phyloP scores from a whole-genome alignment of 2,888 invertebrate species.

The Hemithea aestivaria region DNA sequence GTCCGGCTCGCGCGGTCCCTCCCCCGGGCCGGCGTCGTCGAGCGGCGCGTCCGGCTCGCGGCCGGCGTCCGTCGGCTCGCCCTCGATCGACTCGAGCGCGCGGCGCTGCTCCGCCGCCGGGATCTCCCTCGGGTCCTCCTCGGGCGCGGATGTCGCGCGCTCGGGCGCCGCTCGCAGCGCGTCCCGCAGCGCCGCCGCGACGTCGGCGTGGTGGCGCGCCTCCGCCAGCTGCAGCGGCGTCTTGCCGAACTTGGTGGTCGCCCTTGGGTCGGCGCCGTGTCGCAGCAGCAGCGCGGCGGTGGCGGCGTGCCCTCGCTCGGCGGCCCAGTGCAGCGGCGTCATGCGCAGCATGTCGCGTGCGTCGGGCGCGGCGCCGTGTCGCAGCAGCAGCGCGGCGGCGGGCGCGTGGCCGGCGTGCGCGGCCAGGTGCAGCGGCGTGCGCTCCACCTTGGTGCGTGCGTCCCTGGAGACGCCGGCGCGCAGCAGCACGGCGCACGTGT shows the following conservation, averaged over 20 bases:
- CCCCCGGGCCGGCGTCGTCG: background rate
- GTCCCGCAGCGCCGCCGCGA: slow-evolving; percentile 29
- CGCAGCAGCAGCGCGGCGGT: slow-evolving; percentile 83
- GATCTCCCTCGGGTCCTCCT: too few relatives aligned
- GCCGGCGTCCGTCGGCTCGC: too few relatives aligned
- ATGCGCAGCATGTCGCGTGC: slow-evolving; percentile 60
- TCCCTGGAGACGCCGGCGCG: slow-evolving; percentile 93
- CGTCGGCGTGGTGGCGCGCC: slow-evolving; percentile 19
- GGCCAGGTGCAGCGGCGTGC: slow-evolving; percentile 94
- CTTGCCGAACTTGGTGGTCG: slow-evolving; percentile 54
- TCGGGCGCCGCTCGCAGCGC: too few relatives aligned
- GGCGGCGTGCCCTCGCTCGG: slow-evolving; percentile 85
- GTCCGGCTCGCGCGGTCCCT: slow-evolving; percentile 21
- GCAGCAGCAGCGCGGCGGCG: slow-evolving; percentile 85
- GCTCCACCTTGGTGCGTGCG: slow-evolving; percentile 91
- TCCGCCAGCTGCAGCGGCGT: slow-evolving; percentile 46
- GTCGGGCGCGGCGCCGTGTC: slow-evolving; percentile 41
- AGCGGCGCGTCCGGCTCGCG: background rate
- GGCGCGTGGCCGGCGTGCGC: slow-evolving; percentile 89
- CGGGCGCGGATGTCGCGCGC: too few relatives aligned
- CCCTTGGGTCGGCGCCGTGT: slow-evolving; percentile 85
- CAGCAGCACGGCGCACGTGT: slow-evolving; percentile 89
- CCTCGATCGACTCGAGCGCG: slow-evolving; percentile 12
- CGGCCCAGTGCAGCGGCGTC: slow-evolving; percentile 98
- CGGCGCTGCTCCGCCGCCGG: slow-evolving; percentile 8